A percentile compares a stretch with the other conserved stretches of the same genome.
These are phyloP conservation scores for Cyclargus thomasi DNA, from an alignment of 1,140 invertebrate species.

Conservation along the genomic window DNA sequence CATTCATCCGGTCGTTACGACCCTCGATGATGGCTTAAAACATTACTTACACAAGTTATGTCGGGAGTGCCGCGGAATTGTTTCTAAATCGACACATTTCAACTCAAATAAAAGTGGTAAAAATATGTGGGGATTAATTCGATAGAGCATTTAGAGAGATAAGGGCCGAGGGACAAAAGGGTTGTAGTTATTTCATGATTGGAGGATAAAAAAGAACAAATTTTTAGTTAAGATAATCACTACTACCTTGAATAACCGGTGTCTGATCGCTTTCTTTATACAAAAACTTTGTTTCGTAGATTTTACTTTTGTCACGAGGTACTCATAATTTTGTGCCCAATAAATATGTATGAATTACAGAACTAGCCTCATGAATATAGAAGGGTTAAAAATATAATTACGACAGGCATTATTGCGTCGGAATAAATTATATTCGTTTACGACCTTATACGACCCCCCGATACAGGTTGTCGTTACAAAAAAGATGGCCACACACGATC, in stretches of 20 bases:
- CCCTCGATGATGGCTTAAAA: conserved; percentile 28
- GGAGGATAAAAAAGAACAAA: too few species aligned
- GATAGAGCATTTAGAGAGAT: background rate
- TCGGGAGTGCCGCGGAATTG: conserved; percentile 13
- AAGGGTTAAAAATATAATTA: conserved; percentile 4
- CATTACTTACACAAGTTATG: conserved; percentile 20
- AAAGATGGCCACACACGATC: conserved; percentile 18
- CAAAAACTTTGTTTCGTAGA: background rate
- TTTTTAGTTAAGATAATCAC: too few species aligned
- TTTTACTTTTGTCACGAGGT: background rate
- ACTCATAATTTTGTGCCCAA: background rate
- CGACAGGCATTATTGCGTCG: background rate
- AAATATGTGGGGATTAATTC: background rate
- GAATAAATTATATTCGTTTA: background rate
- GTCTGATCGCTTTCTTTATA: background rate
- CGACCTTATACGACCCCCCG: background rate
- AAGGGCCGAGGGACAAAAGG: background rate
- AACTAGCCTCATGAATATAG: background rate
- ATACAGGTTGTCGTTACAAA: conserved; percentile 14
- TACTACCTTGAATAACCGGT: too few species aligned
- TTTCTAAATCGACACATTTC: conserved; percentile 7
- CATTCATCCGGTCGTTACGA: conserved; percentile 35
- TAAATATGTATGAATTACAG: background rate
- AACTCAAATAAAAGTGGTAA: conserved; percentile 7
- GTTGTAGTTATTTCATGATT: background rate